Evolutionary conservation across 2,797 vertebrate genomes (phyloP), one percentile per base, ranked within the genome.

Genomic region (Chaunax sp.): DNA sequence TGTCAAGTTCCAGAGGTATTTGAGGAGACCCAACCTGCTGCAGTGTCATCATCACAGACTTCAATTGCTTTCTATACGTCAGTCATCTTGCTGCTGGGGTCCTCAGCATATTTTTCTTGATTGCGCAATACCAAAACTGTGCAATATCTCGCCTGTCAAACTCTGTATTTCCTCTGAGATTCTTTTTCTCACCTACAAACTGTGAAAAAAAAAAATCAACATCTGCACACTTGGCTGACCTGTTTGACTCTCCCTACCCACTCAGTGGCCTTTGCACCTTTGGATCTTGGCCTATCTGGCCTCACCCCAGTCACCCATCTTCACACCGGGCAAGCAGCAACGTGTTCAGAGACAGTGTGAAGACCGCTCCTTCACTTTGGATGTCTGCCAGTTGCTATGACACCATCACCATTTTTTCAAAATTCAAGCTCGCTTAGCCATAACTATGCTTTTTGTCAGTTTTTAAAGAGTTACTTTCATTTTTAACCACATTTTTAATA

Each of bases 341-440:
- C 28, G 1, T 54, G 67, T 82, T 71, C 46, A 33, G 33, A 69
- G 53, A 53, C 55, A 64, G 64, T 49, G 45, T 51, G 18, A 61
- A 49, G 58, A 58, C 59, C 45, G 20, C 70, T 67, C 35, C 41
- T 47, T 47, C 59, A 73, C 53, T 80, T 77, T 82, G 72, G 74
- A 80, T 23, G 3, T 25, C 56, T 76, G 77, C 46, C 72, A 77
- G 79, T 82, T 85, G 82, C 83, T 81, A 79, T 78, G 82, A 83
- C 82, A 85, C 81, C 62, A 41, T 75, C 40, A 38, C 44, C n/a
- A 35, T 40, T 61, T 82, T 76, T 59, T 25, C 51, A 80, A 53
- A 46, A 33, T 67, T 67, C 51, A 45, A 45, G 20, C 47, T 60
- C 44, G 15, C 49, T 64, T 28, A 64, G 37, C 77, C 40, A 64